Evolutionary conservation across 2,797 vertebrate species (phyloP), one percentile per base, ranked within the genome.

Genomic region (Syngnathus acus): DNA sequence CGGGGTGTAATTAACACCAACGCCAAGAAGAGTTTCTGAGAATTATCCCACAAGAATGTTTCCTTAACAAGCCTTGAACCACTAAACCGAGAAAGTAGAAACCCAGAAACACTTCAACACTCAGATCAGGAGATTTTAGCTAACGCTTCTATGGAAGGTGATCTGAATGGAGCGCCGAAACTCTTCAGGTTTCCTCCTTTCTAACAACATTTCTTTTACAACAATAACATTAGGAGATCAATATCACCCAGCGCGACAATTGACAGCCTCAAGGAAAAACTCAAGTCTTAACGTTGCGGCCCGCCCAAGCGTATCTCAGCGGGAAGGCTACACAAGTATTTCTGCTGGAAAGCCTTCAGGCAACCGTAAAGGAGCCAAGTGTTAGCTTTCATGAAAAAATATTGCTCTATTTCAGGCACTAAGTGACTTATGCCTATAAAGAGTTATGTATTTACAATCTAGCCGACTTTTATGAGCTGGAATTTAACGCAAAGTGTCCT

Each of bases 1-100:
- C 87, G 80, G 67, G 69, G 65, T 71, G 76, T 85, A 89, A 88
- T 86, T 87, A 87, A 81, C 73, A 53, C 55, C 74, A 83, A 73
- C 75, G 73, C 80, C 66, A 26, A 61, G 68, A 55, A 32, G 8
- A 73, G 64, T 70, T 76, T 72, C 67, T 71, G 72, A 80, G 70
- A 77, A 74, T 37, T 57, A 77, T 72, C 21, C 65, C 48, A 37
- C 5, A 9, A 51, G 68, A 53, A 51, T 51, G 48, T 51, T 57
- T 32, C 26, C 55, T 38, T 38, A 57, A 57, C 55, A 57, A 17
- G 23, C 14, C 14, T 17, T 2, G 55, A 37, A 6, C 26, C 16
- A 57, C 32, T 7, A 16, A 1, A 23, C 23, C 23, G 23, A 23
- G 23, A 23, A 14, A 37, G 19, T 51, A 26, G 9, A 5, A 26